Conservation (phyloP, 2,888 invertebrate genomes). For the Lathronympha strigana region DNA sequence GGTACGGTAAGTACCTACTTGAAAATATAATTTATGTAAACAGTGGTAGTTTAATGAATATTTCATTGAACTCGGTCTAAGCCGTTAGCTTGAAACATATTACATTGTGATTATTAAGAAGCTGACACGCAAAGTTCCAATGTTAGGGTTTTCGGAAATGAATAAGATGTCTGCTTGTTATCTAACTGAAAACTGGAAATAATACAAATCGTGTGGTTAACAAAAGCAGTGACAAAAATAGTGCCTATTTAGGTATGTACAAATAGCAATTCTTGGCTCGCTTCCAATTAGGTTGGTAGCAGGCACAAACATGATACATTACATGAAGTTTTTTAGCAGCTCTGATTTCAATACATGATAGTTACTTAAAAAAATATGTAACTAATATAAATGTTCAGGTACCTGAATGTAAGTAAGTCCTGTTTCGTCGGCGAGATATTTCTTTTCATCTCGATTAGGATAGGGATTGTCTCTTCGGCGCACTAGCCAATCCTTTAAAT, state of each 20-base stretch:
- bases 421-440: slow-evolving; percentile 88
- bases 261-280: slow-evolving; percentile 78
- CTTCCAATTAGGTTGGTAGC: slow-evolving; percentile 79
- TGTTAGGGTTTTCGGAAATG: not conserved
- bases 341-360: slow-evolving; percentile 41
- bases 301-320: slow-evolving; percentile 66
- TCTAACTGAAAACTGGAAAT: slow-evolving; percentile 26
- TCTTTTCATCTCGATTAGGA: slow-evolving; percentile 91
- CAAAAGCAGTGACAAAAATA: slow-evolving; percentile 79
- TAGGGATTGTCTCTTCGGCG: slow-evolving; percentile 91
- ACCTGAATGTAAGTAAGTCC: slow-evolving; percentile 92
- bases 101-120: not conserved
- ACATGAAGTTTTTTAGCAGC: slow-evolving; percentile 43
- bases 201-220: slow-evolving; percentile 58
- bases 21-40: not conserved
- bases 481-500: slow-evolving; percentile 91
- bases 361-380: slow-evolving; percentile 33
- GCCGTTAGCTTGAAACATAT: not conserved
- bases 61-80: not conserved
- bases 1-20: not conserved
- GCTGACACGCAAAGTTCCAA: not conserved
- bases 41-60: not conserved
- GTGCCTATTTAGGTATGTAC: slow-evolving; percentile 79
- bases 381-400: slow-evolving; percentile 42
- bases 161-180: slow-evolving; percentile 3